Evolutionary conservation across 2,888 invertebrate genomes (phyloP), one percentile per base, ranked within the genome.

Genomic region (Phania funesta): DNA sequence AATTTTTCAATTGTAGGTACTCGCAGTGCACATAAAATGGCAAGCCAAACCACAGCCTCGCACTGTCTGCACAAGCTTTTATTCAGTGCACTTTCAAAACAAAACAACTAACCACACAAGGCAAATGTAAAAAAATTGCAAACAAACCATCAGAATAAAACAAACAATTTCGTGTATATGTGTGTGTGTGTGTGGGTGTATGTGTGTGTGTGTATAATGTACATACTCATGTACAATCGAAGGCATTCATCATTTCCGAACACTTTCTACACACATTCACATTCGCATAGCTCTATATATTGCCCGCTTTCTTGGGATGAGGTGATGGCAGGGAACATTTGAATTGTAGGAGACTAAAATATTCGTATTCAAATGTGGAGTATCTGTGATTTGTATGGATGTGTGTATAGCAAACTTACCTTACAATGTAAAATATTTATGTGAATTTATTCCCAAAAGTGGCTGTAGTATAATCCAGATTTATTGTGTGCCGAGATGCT

Each of bases 181-280:
- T 68, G 44, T 35, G 56, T 58, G 6, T 54, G 32, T 9, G 16
- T 16, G 11, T 1, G 7, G 56, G 6, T n/a, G 18, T 20, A 13
- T 11, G 11, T 6, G n/a, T 35, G 6, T 38, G n/a, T 32, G 5
- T 8, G 3, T 54, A n/a, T 26, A 52, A 26, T 13, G 8, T 41
- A 16, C 18, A 6, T 18, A 29, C 1, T 2, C 9, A 46, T 9
- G 13, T 29, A 62, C 73, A 74, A 67, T 62, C 54, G 52, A 74
- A 80, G 68, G 60, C 62, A 80, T 74, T 80, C 68, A 80, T 74
- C 74, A 68, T 74, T 68, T 68, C 62, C 62, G n/a, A 56, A 80
- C 32, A 62, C 60, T 50, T 74, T 62, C 62, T 56, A 68, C 50
- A 68, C 54, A 22, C 41, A 50, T 7, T 16, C 18, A 64, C 41